Evolutionary conservation across 2,113 vertebrate genomes (phyloP), one percentile per base, ranked within the genome.

Genomic region (Polypterus bichir): DNA sequence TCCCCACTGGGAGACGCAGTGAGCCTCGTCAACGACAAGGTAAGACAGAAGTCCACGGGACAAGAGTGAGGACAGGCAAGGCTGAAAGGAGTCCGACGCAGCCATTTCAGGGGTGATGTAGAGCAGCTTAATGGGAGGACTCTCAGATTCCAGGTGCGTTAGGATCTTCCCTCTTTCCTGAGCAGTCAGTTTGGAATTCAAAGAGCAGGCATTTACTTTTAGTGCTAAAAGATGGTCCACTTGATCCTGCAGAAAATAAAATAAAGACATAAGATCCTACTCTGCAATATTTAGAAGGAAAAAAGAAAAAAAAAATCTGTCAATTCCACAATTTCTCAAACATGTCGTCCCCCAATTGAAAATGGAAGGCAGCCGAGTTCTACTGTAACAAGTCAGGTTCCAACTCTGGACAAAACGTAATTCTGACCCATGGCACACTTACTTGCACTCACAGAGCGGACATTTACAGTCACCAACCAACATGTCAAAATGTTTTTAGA

Each of bases 1-100:
- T 2, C 96, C 96, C 96, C 95, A 99, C 81, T 99, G 94, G 27
- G 96, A 99, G 48, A 99, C 92, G 0, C 96, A 99, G 71, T 99
- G 96, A 0, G 94, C 96, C 75, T 99, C 96, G 4, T 98, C 96
- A 3, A 99, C 89, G 1, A 96, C 81, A 76, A 99, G 76, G 67
- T 91, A 92, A 49, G 93, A 88, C 51, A 99, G 74, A 44, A 97
- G 85, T 10, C 80, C 71, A 1, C 93, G 88, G 49, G 88, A 82
- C 48, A 86, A 64, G 58, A 99, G 80, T 4, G 78, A 85, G 7
- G 71, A 85, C 72, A 98, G 79, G 1, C 80, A 84, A 6, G 95
- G 89, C 62, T 90, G 91, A 79, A 99, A 97, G 5, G 89, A 88
- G 3, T 88, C 68, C 0, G 96, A 91, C 0, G 91, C 89, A 6